These are phyloP conservation scores for Spialia ferax DNA, from an alignment of 2,888 invertebrate genomes.

Conservation along the genomic window DNA sequence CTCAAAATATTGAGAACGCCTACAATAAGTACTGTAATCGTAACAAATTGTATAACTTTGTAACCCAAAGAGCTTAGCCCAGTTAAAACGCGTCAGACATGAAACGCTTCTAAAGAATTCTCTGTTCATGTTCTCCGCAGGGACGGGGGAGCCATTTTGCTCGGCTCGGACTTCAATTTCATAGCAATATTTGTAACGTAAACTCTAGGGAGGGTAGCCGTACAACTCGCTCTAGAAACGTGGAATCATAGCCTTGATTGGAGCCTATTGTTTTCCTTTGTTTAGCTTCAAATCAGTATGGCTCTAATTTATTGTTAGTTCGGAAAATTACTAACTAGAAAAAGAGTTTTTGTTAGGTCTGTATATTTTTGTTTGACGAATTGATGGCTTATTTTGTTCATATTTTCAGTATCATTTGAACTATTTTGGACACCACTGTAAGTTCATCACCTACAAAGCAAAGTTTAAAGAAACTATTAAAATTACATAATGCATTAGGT, in stretches of 20 bases:
- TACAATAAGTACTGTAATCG: no score
- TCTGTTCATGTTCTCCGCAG: constrained; percentile 14
- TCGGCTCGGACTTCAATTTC: constrained; percentile 63
- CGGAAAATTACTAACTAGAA: background rate
- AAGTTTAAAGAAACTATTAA: no score
- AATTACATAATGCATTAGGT: no score
- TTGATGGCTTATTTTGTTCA: no score
- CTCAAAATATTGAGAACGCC: no score
- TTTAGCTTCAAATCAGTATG: background rate
- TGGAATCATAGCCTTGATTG: constrained; percentile 27
- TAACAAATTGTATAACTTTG: background rate
- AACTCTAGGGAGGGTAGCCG: constrained; percentile 46
- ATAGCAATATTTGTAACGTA: constrained; percentile 65
- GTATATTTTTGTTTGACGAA: no score
- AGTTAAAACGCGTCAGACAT: background rate
- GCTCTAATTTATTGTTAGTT: constrained; percentile 4
- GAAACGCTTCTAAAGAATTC: constrained; percentile 24
- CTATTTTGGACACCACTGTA: no score
- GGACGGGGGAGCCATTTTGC: constrained; percentile 33
- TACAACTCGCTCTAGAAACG: constrained; percentile 25
- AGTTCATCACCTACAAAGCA: no score
- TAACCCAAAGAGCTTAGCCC: constrained; percentile 10
- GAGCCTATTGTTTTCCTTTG: constrained; percentile 24
- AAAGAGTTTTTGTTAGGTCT: no score
- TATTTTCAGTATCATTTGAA: no score